A percentile compares a stretch with the other conserved stretches of the same genome.
These are phyloP conservation scores for Callyntrura sp. DNA, from an alignment of 2,888 invertebrate genomes.

Conservation along the genomic window DNA sequence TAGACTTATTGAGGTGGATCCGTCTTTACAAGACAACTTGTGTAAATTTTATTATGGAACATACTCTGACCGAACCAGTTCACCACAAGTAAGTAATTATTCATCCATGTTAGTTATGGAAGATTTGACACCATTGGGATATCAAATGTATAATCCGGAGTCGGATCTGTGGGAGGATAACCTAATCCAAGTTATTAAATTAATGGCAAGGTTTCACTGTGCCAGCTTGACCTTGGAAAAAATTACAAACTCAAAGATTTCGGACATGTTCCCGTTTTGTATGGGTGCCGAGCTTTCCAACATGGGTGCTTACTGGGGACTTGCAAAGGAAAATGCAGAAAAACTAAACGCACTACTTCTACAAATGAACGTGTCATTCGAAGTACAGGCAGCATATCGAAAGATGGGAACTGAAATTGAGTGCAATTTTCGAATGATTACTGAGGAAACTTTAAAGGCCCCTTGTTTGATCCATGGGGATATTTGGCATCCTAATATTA, in stretches of 20 bases:
- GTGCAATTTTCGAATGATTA: conserved; percentile 44
- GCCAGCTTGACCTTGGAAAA: conserved; percentile 63
- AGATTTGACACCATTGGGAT: conserved; percentile 80
- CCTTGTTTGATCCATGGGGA: conserved; percentile 79
- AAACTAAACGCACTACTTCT: conserved; percentile 61
- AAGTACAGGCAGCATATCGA: conserved; percentile 65
- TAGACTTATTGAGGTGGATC: conserved; percentile 52
- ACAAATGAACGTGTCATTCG: conserved; percentile 26
- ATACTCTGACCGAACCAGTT: background rate
- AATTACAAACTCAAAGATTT: conserved; percentile 32
- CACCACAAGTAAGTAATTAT: conserved; percentile 47
- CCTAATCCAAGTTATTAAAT: conserved; percentile 69
- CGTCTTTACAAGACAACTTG: conserved; percentile 65
- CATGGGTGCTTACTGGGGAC: background rate
- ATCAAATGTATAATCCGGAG: conserved; percentile 64
- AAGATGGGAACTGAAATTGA: conserved; percentile 44
- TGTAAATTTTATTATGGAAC: conserved; percentile 57
- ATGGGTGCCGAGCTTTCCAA: conserved; percentile 1
- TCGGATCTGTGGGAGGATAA: conserved; percentile 45
- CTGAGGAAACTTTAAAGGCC: conserved; percentile 37
- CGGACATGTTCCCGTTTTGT: conserved; percentile 76
- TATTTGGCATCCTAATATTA: conserved; percentile 82
- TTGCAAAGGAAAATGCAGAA: conserved; percentile 36
- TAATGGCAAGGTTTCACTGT: conserved; percentile 79
- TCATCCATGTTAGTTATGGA: conserved; percentile 78